Evolutionary conservation across 92 coral and sea anemone species (phyloP).

Genomic region (Zoanthus gigantus): DNA sequence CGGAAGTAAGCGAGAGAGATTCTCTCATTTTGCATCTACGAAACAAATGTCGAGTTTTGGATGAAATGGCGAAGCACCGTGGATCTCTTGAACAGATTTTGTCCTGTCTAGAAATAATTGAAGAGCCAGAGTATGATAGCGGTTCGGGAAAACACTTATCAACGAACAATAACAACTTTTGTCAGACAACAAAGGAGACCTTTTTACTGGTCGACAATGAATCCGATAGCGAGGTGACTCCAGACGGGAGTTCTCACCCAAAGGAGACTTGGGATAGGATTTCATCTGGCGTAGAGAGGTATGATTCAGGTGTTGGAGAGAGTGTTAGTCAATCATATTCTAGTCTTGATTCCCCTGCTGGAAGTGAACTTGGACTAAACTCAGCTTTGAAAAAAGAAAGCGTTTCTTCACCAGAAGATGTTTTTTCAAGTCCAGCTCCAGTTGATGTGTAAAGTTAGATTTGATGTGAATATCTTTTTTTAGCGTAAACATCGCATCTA

Average conservation of each 20-base stretch:
- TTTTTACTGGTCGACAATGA: constrained; percentile 8
- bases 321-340: constrained; percentile 29
- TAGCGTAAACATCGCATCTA: too few species aligned
- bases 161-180: constrained; percentile 16
- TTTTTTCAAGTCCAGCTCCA: constrained; percentile 17
- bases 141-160: background rate
- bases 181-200: constrained; percentile 41
- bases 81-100: constrained; percentile 92
- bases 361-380: constrained; percentile 38
- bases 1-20: constrained; percentile 78
- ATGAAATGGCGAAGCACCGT: constrained; percentile 89
- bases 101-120: constrained; percentile 82
- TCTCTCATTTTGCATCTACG: constrained; percentile 71
- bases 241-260: background rate
- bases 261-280: constrained; percentile 18
- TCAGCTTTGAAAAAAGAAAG: background rate
- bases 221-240: constrained; percentile 20
- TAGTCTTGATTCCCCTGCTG: constrained; percentile 22
- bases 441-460: constrained; percentile 14
- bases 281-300: constrained; percentile 25
- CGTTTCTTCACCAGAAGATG: constrained; percentile 32
- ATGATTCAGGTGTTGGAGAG: constrained; percentile 33
- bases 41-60: constrained; percentile 88
- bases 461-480: too few species aligned
- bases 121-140: constrained; percentile 69